phyloP scores from a whole-genome alignment of 2,113 vertebrate species.

The Raja brachyura region DNA sequence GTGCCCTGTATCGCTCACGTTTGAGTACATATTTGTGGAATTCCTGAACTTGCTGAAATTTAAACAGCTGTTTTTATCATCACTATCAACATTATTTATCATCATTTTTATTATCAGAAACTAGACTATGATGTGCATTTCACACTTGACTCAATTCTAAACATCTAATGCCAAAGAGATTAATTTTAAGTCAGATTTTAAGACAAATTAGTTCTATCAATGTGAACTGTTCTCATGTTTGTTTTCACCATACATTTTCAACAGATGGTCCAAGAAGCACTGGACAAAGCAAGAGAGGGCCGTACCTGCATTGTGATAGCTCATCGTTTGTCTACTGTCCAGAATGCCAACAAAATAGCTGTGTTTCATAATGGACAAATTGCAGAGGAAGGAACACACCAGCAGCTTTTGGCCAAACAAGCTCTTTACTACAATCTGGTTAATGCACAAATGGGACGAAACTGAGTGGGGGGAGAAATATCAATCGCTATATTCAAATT shows the following conservation, averaged over 20 bases:
- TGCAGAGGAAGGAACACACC: constrained; percentile 76
- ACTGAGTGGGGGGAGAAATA: neutral
- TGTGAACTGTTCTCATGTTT: neutral
- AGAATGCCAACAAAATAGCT: constrained; percentile 77
- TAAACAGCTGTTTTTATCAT: too few species aligned
- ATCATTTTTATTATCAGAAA: too few species aligned
- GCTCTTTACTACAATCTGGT: constrained; percentile 76
- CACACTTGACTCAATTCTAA: neutral
- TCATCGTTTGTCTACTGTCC: constrained; percentile 86
- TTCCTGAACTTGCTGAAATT: too few species aligned
- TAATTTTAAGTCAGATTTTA: neutral
- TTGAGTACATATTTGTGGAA: too few species aligned
- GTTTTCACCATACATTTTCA: neutral
- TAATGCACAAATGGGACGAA: constrained; percentile 62
- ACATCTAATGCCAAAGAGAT: neutral
- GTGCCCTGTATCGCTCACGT: too few species aligned
- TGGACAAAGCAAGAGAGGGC: constrained; percentile 81
- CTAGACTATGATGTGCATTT: neutral
- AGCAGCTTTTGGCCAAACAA: constrained; percentile 74
- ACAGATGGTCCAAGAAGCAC: constrained; percentile 83
- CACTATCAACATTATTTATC: too few species aligned
- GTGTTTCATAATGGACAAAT: constrained; percentile 73
- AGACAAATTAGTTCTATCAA: neutral
- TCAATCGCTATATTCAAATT: neutral
- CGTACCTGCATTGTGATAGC: constrained; percentile 86